Evolutionary conservation across 2,113 vertebrate species (phyloP), one percentile per base, ranked within the genome.

Genomic region (Apus apus): DNA sequence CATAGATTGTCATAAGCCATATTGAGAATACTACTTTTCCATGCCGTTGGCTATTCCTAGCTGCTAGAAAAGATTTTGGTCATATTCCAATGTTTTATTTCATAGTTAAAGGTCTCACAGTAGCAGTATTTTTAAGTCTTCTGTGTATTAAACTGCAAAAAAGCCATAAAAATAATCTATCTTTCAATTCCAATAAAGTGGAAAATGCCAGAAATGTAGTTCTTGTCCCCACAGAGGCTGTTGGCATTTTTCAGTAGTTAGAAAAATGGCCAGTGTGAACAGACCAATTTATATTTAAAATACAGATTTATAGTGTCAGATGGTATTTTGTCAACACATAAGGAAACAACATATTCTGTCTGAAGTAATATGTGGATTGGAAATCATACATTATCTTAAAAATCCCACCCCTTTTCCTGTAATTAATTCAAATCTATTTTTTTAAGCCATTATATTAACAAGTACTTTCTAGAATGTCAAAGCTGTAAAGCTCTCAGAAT

Each of bases 121-220:
- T 94, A 91, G 76, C 72, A 91, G 75, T 91, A 84, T 93, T 80
- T 91, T 93, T n/a, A 93, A 81, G 66, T 89, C 61, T 96, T 80
- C 87, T 90, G 46, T 86, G 65, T 86, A 94, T 93, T 88, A 73
- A 89, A 51, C 81, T 88, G 23, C 22, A 78, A 80, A 92, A 91
- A 54, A 32, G 10, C 46, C 1, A 90, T 76, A 67, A 97, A 96
- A 78, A 72, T 66, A 84, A 64, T 50, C 23, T 80, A 34, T 77
- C 68, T 93, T 92, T 94, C 89, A 87, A 56, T 83, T 91, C 36
- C 62, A 91, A 91, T 90, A 82, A 90, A 34, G 5, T 45, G 29
- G 50, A 73, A 86, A 70, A 72, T 72, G 1, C 0, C 29, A 90
- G 67, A 94, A 83, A 71, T 78, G n/a, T 84, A 74, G 61, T 36